Conservation (phyloP, 2,888 invertebrate species). For the Lithosia quadra region DNA sequence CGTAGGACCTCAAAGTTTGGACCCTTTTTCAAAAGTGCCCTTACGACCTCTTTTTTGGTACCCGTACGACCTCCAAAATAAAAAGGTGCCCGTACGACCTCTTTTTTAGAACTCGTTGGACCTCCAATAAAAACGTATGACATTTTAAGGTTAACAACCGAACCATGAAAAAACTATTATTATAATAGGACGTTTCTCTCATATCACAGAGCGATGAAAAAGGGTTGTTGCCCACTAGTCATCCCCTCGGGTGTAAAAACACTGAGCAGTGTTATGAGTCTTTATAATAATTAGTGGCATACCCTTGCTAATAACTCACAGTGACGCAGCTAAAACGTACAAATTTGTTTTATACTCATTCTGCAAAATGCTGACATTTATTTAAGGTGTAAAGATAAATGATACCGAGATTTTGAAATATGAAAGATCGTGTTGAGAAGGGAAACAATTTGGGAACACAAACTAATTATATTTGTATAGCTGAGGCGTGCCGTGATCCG, state of each 20-base stretch:
- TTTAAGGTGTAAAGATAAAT: slow-evolving; percentile 1
- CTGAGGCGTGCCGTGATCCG: neutral
- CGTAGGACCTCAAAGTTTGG: no score
- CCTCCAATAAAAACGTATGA: no score
- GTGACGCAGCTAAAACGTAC: neutral
- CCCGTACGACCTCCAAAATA: no score
- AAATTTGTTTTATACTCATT: neutral
- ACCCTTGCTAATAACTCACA: neutral
- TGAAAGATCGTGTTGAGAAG: slow-evolving; percentile 2
- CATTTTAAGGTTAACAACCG: no score
- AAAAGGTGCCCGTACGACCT: no score
- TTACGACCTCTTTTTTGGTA: no score
- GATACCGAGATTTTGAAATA: neutral
- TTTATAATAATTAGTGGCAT: neutral
- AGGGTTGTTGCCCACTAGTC: neutral
- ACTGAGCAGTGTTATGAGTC: neutral
- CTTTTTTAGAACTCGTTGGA: no score
- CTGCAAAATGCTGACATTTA: neutral
- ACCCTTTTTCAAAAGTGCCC: no score
- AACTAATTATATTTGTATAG: neutral
- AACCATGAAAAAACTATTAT: no score
- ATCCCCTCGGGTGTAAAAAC: neutral
- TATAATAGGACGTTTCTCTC: neutral
- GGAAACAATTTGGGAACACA: neutral
- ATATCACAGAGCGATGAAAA: neutral